phyloP scores from a whole-genome alignment of 2,797 vertebrate species.

The Bovichtus diacanthus region DNA sequence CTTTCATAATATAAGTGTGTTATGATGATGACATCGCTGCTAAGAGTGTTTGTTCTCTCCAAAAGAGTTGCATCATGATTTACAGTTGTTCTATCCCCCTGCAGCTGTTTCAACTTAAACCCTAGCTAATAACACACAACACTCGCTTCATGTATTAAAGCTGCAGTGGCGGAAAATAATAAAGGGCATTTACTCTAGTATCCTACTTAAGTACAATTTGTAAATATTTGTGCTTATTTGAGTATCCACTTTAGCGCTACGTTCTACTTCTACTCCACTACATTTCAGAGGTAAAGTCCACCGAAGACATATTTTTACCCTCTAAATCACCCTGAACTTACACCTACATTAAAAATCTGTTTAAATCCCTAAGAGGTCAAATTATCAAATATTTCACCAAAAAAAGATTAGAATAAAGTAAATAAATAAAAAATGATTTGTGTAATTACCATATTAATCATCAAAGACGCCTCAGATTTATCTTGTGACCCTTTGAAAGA shows the following conservation, averaged over 20 bases:
- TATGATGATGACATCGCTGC: constrained; percentile 33
- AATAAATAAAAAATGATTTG: too few species aligned
- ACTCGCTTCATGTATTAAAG: neutral
- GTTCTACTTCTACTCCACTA: neutral
- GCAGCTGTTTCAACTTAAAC: constrained; percentile 26
- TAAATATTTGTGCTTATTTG: neutral
- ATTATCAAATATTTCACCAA: neutral
- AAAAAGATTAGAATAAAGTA: constrained; percentile 1
- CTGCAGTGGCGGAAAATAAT: neutral
- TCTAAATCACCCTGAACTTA: neutral
- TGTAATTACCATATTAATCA: neutral
- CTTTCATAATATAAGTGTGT: constrained; percentile 16
- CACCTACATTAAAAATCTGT: neutral
- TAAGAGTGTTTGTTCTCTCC: constrained; percentile 2
- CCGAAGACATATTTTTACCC: too few species aligned
- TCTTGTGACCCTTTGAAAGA: neutral
- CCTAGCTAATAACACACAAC: neutral
- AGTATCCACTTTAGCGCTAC: neutral
- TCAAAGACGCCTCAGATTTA: neutral
- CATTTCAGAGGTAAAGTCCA: neutral
- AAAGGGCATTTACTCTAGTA: neutral
- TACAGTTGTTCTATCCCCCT: constrained; percentile 1
- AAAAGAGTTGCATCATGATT: constrained; percentile 28
- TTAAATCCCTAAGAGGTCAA: neutral
- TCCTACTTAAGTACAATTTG: neutral